phyloP scores from a whole-genome alignment of 2,113 vertebrate genomes.

The Barbus barbus region DNA sequence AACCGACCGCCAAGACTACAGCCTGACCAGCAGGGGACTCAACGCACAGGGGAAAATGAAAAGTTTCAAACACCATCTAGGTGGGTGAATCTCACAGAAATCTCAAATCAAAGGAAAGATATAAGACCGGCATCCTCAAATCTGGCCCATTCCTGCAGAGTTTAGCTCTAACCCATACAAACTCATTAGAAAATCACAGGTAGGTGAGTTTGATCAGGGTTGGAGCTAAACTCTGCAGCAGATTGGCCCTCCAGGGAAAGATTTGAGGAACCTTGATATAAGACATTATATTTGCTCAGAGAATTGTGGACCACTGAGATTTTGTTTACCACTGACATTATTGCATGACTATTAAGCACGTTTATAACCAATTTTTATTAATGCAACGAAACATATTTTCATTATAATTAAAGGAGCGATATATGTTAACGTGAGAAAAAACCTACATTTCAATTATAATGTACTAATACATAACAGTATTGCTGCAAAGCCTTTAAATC shows the following conservation, averaged over 20 bases:
- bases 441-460: neutral
- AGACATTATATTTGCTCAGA: neutral
- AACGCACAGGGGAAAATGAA: conserved; percentile 35
- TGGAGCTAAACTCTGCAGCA: too few relatives aligned
- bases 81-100: conserved; percentile 9
- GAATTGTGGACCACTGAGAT: neutral
- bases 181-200: too few relatives aligned
- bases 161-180: too few relatives aligned
- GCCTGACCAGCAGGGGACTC: conserved; percentile 56
- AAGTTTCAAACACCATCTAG: neutral
- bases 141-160: too few relatives aligned
- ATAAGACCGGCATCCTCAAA: too few relatives aligned
- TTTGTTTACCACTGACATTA: too few relatives aligned
- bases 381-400: neutral
- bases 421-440: neutral
- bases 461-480: neutral
- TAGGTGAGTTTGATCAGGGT: too few relatives aligned
- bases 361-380: neutral
- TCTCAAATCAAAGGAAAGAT: neutral
- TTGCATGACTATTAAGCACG: neutral
- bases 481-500: neutral
- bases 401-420: too few relatives aligned
- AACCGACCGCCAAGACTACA: conserved; percentile 36
- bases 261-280: too few relatives aligned
- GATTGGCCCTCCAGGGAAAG: too few relatives aligned